Percentiles rank a stretch among this genome's conserved stretches.
Conservation (phyloP, 1,140 invertebrate species). For the Zophobas atratus region DNA sequence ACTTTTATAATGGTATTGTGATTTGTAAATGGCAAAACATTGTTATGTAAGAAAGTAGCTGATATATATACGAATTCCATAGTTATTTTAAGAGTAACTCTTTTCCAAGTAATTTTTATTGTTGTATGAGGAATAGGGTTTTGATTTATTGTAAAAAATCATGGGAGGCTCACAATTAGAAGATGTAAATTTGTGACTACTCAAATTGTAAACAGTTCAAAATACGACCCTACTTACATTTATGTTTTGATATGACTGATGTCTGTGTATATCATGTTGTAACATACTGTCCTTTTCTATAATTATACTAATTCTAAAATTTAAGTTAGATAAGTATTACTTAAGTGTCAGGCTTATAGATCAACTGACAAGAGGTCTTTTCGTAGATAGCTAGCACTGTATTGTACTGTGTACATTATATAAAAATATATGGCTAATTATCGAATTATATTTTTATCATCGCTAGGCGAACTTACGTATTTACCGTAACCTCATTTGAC, state of each 20-base stretch:
- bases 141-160: conserved; percentile 41
- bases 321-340: conserved; percentile 57
- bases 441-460: conserved; percentile 10
- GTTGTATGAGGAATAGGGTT: conserved; percentile 29
- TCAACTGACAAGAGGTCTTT: conserved; percentile 62
- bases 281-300: conserved; percentile 63
- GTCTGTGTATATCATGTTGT: conserved; percentile 63
- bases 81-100: conserved; percentile 36
- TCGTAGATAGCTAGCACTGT: conserved; percentile 62
- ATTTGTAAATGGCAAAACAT: conserved; percentile 34
- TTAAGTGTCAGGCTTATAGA: conserved; percentile 63
- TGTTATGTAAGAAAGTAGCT: conserved; percentile 15
- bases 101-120: conserved; percentile 41
- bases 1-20: conserved; percentile 41
- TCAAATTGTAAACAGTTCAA: conserved; percentile 22
- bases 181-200: conserved; percentile 30
- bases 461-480: too few relatives aligned
- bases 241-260: conserved; percentile 58
- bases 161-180: conserved; percentile 7
- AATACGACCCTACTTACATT: conserved; percentile 32
- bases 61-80: conserved; percentile 39
- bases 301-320: conserved; percentile 58
- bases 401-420: conserved; percentile 66
- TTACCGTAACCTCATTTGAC: background rate
- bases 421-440: conserved; percentile 63